phyloP scores from a whole-genome alignment of 2,113 vertebrate genomes.

The Deroptyus accipitrinus region DNA sequence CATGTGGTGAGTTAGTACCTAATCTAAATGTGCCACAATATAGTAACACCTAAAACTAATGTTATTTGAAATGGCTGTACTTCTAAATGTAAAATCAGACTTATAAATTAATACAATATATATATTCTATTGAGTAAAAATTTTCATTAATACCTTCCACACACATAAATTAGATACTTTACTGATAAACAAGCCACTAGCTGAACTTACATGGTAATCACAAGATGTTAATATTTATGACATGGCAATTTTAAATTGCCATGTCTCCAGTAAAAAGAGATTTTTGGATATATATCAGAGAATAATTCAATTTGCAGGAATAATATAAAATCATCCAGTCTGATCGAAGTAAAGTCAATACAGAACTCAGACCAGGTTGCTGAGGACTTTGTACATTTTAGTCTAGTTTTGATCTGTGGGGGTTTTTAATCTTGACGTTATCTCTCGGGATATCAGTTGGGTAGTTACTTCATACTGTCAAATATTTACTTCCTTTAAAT shows the following conservation, averaged over 20 bases:
- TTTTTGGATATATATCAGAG: neutral
- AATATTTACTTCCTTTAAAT: neutral
- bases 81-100: neutral
- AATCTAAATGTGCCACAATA: neutral
- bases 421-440: neutral
- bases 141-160: neutral
- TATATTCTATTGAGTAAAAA: neutral
- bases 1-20: neutral
- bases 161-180: neutral
- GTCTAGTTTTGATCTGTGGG: neutral
- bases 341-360: neutral
- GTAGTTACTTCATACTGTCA: neutral
- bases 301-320: neutral
- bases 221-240: neutral
- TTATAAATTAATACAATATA: neutral
- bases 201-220: neutral
- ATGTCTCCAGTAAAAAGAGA: neutral
- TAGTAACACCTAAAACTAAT: neutral
- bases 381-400: neutral
- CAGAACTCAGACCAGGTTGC: neutral
- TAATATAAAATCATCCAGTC: neutral
- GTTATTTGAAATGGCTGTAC: neutral
- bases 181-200: neutral
- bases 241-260: neutral
- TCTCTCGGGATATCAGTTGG: neutral